Percentiles rank a stretch among this genome's conserved stretches.
Conservation (phyloP, 2,113 vertebrate genomes). For the Peromyscus californicus region DNA sequence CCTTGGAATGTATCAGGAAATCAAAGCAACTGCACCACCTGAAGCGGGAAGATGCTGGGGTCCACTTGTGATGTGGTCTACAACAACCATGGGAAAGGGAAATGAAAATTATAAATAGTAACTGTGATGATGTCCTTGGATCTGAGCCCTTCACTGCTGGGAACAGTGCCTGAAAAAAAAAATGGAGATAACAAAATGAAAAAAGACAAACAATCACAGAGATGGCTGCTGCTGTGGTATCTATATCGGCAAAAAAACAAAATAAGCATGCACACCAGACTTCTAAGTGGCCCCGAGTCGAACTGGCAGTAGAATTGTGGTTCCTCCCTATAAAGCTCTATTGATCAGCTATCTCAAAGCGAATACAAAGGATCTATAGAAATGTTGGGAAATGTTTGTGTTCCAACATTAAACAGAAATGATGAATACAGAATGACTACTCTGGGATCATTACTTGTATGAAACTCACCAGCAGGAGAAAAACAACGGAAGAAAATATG, state of each 20-base stretch:
- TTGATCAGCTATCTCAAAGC: background rate
- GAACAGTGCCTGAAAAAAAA: background rate
- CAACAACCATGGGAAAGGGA: background rate
- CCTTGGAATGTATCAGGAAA: background rate
- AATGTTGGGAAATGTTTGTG: background rate
- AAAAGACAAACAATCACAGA: background rate
- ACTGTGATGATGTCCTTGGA: background rate
- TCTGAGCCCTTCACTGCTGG: background rate
- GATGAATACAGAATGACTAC: slow-evolving; percentile 27
- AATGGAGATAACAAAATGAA: background rate
- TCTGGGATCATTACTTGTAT: background rate
- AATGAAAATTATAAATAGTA: background rate
- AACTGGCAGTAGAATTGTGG: background rate
- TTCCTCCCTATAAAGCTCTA: background rate
- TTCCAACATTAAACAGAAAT: slow-evolving; percentile 34
- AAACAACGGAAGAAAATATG: background rate
- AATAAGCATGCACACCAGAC: background rate
- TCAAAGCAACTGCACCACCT: background rate
- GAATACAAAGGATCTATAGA: background rate
- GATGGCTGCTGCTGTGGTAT: background rate
- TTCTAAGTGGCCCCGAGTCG: background rate
- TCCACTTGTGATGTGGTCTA: rapidly evolving
- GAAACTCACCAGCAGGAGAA: slow-evolving; percentile 39
- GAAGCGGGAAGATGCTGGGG: background rate
- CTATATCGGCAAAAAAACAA: background rate